Evolutionary conservation across 2,888 invertebrate genomes (phyloP).

Genomic region (Elegia similella): DNA sequence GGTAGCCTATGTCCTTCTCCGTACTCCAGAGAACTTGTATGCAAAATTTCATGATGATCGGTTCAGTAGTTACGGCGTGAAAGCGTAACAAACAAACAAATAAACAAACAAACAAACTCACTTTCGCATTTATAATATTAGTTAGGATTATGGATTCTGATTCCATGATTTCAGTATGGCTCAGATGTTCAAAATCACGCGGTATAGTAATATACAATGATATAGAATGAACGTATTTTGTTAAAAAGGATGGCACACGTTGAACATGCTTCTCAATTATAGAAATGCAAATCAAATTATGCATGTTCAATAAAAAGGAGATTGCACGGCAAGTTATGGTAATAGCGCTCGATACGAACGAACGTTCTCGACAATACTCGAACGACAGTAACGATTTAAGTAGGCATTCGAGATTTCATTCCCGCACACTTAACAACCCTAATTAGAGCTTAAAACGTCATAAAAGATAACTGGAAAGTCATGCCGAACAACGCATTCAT

Average conservation of each 20-base stretch:
- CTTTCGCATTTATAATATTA: too few species aligned
- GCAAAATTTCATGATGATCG: too few species aligned
- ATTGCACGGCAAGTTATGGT: constrained; percentile 10
- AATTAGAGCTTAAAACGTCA: constrained; percentile 73
- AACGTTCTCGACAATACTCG: constrained; percentile 13
- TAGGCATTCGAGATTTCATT: constrained; percentile 64
- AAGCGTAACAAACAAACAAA: too few species aligned
- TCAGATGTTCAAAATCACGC: too few species aligned
- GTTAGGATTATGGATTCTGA: too few species aligned
- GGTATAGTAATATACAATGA: too few species aligned
- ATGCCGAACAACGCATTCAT: constrained; percentile 72
- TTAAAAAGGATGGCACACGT: background rate
- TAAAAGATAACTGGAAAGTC: constrained; percentile 76
- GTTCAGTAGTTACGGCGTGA: too few species aligned
- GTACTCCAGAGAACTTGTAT: too few species aligned
- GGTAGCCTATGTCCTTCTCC: too few species aligned
- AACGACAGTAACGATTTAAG: constrained; percentile 37
- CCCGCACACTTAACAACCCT: constrained; percentile 63
- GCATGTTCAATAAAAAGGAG: constrained; percentile 11
- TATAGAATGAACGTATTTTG: background rate
- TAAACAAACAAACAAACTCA: too few species aligned
- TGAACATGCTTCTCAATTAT: constrained; percentile 5
- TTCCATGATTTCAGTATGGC: too few species aligned
- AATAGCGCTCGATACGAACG: constrained; percentile 10
- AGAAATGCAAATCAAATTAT: constrained; percentile 14